phyloP scores from a whole-genome alignment of 2,888 invertebrate genomes.

The Notocelia uddmanniana region DNA sequence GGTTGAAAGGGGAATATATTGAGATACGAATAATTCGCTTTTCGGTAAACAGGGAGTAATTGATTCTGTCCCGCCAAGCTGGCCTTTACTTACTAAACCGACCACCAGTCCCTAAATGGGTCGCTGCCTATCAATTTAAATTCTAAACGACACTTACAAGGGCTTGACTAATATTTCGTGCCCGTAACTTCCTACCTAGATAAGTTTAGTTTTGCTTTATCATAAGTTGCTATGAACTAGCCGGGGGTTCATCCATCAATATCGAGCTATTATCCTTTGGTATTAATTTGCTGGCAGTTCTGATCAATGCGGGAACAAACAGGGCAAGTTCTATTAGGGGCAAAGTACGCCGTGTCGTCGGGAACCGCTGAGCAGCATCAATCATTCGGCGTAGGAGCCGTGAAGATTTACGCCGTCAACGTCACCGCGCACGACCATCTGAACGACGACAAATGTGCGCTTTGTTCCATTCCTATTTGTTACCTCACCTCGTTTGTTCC shows the following conservation, averaged over 20 bases:
- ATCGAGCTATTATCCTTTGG: conserved; percentile 58
- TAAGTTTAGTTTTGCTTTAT: conserved; percentile 14
- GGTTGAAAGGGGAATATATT: conserved; percentile 60
- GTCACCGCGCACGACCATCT: conserved; percentile 53
- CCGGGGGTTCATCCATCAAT: conserved; percentile 63
- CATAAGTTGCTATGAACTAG: conserved; percentile 47
- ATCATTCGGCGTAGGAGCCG: conserved; percentile 60
- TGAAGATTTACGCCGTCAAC: conserved; percentile 62
- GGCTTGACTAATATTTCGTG: conserved; percentile 3
- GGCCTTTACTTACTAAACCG: conserved; percentile 48
- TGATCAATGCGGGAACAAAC: conserved; percentile 63
- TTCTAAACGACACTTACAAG: conserved; percentile 23
- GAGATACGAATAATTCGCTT: conserved; percentile 60
- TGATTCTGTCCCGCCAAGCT: conserved; percentile 51
- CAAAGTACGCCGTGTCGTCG: conserved; percentile 56
- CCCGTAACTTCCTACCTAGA: conserved; percentile 14
- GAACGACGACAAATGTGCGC: conserved; percentile 62
- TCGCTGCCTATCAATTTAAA: conserved; percentile 35
- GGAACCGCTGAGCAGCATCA: conserved; percentile 67
- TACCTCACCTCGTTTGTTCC: conserved; percentile 47
- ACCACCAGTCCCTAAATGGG: conserved; percentile 33
- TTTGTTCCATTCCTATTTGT: conserved; percentile 48
- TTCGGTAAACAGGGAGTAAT: conserved; percentile 57
- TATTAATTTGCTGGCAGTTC: conserved; percentile 66
- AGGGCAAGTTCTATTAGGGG: conserved; percentile 55